Evolutionary conservation across 2,888 invertebrate genomes (phyloP).

Genomic region (Agrotis clavis): DNA sequence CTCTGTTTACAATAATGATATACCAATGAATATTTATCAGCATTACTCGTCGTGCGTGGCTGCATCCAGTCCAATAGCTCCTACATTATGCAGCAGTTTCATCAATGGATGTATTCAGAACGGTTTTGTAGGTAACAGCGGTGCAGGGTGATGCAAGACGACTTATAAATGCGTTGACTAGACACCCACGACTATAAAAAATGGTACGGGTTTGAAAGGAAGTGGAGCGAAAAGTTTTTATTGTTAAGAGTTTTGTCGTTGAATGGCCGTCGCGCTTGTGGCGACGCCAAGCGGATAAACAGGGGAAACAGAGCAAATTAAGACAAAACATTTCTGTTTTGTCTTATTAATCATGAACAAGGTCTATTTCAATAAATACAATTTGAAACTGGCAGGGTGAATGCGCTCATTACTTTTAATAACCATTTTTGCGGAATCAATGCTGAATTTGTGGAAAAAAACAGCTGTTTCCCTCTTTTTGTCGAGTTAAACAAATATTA

Average conservation of each 20-base stretch:
- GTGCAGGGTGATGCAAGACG: conserved; percentile 50
- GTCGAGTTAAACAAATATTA: neutral
- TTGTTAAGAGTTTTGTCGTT: conserved; percentile 8
- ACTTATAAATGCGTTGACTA: conserved; percentile 32
- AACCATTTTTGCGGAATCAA: neutral
- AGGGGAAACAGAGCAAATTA: no score
- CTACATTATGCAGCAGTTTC: conserved; percentile 58
- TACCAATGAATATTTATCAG: conserved; percentile 57
- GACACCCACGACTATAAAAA: conserved; percentile 15
- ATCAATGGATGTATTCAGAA: conserved; percentile 60
- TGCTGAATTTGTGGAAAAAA: neutral
- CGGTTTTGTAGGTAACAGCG: conserved; percentile 36
- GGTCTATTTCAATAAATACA: no score
- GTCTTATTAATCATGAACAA: no score
- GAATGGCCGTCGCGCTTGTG: conserved; percentile 4
- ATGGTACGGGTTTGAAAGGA: conserved; percentile 23
- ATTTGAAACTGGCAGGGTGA: no score
- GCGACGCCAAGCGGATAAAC: neutral
- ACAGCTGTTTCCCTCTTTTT: neutral
- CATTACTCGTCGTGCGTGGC: conserved; percentile 60
- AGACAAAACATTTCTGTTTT: no score
- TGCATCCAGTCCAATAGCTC: conserved; percentile 47
- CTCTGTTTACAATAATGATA: conserved; percentile 47
- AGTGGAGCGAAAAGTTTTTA: conserved; percentile 44
- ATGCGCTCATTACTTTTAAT: no score